Percentiles rank a stretch among this genome's conserved stretches.
phyloP scores from a whole-genome alignment of 2,113 vertebrate genomes.

The Plecotus auritus region DNA sequence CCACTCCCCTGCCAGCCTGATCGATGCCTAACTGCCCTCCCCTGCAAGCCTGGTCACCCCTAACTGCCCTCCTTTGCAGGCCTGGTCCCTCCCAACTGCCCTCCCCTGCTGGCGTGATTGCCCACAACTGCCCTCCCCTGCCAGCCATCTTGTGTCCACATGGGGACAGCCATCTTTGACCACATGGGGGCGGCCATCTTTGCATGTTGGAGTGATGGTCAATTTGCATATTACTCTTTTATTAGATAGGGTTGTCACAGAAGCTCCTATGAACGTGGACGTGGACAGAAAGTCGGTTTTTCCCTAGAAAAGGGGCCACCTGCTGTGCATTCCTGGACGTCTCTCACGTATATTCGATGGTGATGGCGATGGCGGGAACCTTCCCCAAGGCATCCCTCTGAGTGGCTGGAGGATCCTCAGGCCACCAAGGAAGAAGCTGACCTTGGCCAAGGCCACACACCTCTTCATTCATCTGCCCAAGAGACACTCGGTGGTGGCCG shows the following conservation, averaged over 20 bases:
- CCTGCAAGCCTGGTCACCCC: too few relatives aligned
- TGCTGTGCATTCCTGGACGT: background rate
- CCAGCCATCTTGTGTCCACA: too few relatives aligned
- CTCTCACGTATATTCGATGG: fast-evolving
- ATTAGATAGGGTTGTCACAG: background rate
- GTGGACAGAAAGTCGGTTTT: background rate
- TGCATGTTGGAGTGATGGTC: too few relatives aligned
- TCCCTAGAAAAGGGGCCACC: background rate
- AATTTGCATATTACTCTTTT: too few relatives aligned
- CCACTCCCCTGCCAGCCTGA: too few relatives aligned
- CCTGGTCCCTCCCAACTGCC: too few relatives aligned
- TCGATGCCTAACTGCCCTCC: too few relatives aligned
- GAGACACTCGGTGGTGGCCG: background rate
- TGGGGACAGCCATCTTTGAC: too few relatives aligned
- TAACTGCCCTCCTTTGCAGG: too few relatives aligned
- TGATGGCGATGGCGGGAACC: background rate
- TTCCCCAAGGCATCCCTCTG: background rate
- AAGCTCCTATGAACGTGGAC: background rate
- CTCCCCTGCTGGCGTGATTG: too few relatives aligned
- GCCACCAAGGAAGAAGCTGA: background rate
- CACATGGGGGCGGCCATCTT: too few relatives aligned
- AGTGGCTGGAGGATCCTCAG: background rate
- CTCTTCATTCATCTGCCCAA: background rate
- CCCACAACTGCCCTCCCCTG: too few relatives aligned
- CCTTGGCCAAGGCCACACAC: background rate